Evolutionary conservation across 2,113 vertebrate genomes (phyloP).

Genomic region (Ceyx margarethae): DNA sequence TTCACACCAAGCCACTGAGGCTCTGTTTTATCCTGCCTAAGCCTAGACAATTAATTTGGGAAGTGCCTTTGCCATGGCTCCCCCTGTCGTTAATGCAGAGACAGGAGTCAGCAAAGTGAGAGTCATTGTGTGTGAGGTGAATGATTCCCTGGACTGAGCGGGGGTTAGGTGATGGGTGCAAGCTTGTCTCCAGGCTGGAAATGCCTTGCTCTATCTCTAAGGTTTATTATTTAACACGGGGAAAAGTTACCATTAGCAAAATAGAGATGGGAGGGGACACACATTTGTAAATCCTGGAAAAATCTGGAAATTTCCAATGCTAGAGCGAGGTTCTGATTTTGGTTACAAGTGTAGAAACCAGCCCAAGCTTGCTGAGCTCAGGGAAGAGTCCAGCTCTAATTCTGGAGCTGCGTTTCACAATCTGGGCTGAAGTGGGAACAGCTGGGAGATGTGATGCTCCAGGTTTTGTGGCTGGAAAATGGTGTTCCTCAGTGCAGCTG

Average conservation of each 20-base stretch:
- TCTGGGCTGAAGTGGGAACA: neutral
- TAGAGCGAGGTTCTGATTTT: neutral
- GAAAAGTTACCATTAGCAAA: neutral
- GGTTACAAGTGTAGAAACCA: neutral
- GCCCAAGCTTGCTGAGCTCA: neutral
- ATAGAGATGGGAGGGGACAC: neutral
- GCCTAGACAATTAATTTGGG: neutral
- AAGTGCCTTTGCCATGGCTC: constrained; percentile 19
- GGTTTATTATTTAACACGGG: neutral
- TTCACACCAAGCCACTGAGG: constrained; percentile 8
- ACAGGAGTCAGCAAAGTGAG: neutral
- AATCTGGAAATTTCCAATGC: neutral
- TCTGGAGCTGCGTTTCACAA: constrained; percentile 3
- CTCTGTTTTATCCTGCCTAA: constrained; percentile 32
- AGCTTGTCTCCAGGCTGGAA: neutral
- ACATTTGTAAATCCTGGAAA: neutral
- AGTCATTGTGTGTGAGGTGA: neutral
- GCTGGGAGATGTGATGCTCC: neutral
- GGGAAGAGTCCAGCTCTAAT: constrained; percentile 7
- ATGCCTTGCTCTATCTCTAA: neutral
- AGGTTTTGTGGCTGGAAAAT: neutral
- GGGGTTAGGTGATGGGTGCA: neutral
- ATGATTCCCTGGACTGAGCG: neutral
- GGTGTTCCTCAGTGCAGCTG: neutral
- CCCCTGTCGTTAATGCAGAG: neutral